A percentile compares a stretch with the other conserved stretches of the same genome.
These are phyloP conservation scores for Tympanoctomys barrerae DNA, from an alignment of 2,797 vertebrate species.

Conservation along the genomic window DNA sequence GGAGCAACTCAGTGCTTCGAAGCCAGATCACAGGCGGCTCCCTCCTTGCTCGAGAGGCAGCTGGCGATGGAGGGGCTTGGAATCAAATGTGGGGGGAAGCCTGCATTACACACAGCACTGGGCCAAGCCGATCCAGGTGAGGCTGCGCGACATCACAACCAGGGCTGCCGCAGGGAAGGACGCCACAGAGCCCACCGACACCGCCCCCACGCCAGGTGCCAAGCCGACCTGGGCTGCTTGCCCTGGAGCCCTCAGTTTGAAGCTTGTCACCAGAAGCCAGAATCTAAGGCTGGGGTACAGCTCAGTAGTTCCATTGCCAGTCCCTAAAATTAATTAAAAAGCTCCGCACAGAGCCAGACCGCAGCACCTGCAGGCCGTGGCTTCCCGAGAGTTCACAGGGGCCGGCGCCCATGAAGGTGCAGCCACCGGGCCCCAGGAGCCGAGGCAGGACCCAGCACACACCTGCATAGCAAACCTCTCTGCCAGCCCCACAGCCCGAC, in stretches of 20 bases:
- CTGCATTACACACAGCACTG: not conserved
- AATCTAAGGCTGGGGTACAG: not conserved
- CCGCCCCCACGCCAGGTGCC: not conserved
- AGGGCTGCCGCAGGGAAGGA: not conserved
- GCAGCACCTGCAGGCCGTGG: not conserved
- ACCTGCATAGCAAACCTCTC: too few species aligned
- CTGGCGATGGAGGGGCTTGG: conserved; percentile 62
- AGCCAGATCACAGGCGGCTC: not conserved
- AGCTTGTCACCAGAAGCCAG: conserved; percentile 39
- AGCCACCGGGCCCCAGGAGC: not conserved
- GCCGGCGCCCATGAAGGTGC: not conserved
- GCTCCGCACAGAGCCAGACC: not conserved
- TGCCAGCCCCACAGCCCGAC: not conserved
- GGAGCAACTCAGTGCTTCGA: not conserved
- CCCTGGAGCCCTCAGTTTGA: not conserved
- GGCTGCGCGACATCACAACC: not conserved
- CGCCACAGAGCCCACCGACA: conserved; percentile 45
- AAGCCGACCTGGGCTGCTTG: not conserved
- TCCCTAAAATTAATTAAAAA: not conserved
- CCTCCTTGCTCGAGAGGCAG: not conserved
- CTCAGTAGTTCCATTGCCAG: not conserved
- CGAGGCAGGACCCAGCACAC: not conserved
- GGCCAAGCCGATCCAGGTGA: conserved; percentile 58
- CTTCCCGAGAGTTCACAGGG: conserved; percentile 46
- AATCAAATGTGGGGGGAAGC: conserved; percentile 49